Evolutionary conservation across 2,113 vertebrate species (phyloP).

Genomic region (Lynx canadensis): DNA sequence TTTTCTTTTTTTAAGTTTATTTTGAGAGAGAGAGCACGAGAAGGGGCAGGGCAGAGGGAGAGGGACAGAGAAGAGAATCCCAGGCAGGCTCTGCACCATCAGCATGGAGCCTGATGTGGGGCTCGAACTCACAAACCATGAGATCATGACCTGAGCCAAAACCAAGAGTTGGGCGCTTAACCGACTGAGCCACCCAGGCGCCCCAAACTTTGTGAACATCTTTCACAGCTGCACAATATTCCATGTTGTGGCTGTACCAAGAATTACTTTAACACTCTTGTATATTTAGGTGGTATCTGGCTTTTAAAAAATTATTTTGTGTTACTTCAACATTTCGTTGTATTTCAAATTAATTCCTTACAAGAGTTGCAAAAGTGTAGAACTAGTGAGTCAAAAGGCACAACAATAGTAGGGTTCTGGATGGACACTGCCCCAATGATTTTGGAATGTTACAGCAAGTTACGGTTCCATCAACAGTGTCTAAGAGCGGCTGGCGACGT

Average conservation of each 20-base stretch:
- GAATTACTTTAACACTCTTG: background rate
- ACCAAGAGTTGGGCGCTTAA: too few relatives aligned
- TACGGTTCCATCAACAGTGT: background rate
- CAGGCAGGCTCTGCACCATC: too few relatives aligned
- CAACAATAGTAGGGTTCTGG: background rate
- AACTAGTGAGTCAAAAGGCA: background rate
- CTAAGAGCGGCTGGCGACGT: background rate
- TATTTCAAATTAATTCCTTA: constrained; percentile 6
- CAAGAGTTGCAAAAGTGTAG: background rate
- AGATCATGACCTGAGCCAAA: too few relatives aligned
- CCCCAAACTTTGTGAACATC: background rate
- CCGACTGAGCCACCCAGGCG: too few relatives aligned
- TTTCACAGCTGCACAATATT: background rate
- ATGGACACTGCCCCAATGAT: background rate
- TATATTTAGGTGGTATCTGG: background rate
- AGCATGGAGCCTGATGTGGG: too few relatives aligned
- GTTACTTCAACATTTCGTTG: background rate
- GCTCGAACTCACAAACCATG: too few relatives aligned
- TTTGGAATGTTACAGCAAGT: background rate
- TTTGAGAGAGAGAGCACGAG: too few relatives aligned
- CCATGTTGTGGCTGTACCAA: background rate
- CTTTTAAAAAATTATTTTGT: background rate
- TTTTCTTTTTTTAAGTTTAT: too few relatives aligned
- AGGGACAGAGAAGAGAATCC: too few relatives aligned
- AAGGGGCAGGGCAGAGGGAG: too few relatives aligned